phyloP scores from a whole-genome alignment of 2,888 invertebrate species.

The Ditylenchus weischeri region DNA sequence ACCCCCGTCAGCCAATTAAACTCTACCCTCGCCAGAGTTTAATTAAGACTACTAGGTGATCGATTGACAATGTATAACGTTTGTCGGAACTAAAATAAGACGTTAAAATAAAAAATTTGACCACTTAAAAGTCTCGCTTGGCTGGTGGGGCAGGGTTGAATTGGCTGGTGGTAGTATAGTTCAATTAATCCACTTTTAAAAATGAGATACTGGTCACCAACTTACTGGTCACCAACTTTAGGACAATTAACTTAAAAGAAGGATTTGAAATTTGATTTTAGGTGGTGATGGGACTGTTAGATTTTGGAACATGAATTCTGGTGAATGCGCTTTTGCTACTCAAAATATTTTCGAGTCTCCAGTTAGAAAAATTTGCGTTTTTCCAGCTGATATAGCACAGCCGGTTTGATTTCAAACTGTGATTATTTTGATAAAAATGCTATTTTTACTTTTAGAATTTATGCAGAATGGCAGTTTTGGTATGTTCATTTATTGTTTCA shows the following conservation, averaged over 20 bases:
- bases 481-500: neutral
- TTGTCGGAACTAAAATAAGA: too few relatives aligned
- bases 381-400: neutral
- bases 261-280: slow-evolving; percentile 5
- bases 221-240: neutral
- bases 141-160: too few relatives aligned
- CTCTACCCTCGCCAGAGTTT: too few relatives aligned
- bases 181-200: too few relatives aligned
- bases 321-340: slow-evolving; percentile 4
- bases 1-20: too few relatives aligned
- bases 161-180: too few relatives aligned
- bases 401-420: neutral
- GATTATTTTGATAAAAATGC: neutral
- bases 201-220: too few relatives aligned
- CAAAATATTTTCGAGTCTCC: slow-evolving; percentile 7
- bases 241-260: neutral
- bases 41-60: too few relatives aligned
- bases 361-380: slow-evolving; percentile 11
- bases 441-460: neutral
- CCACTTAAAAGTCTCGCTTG: too few relatives aligned
- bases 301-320: slow-evolving; percentile 10
- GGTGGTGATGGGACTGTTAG: slow-evolving; percentile 15
- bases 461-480: slow-evolving; percentile 3
- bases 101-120: too few relatives aligned
- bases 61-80: too few relatives aligned